phyloP scores from a whole-genome alignment of 2,888 invertebrate genomes.

The Arrhopalites spinosus region DNA sequence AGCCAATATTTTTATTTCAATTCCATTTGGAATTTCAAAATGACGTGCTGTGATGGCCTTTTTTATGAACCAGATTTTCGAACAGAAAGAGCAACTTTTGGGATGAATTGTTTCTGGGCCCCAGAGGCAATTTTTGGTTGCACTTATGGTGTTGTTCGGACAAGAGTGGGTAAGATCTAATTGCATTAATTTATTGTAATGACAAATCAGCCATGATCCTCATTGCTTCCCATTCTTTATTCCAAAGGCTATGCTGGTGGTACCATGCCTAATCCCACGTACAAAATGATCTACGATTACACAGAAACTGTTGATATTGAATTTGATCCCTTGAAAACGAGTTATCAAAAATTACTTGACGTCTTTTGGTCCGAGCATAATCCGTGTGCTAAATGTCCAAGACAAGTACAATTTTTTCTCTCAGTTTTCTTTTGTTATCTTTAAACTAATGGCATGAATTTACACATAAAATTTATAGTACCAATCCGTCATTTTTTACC shows the following conservation, averaged over 20 bases:
- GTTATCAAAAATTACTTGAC: conserved; percentile 75
- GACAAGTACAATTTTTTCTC: conserved; percentile 36
- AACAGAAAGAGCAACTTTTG: conserved; percentile 79
- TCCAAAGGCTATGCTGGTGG: no score
- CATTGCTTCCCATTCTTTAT: no score
- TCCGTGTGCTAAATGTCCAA: conserved; percentile 66
- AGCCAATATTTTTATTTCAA: no score
- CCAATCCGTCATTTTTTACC: conserved; percentile 87
- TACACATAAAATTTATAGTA: conserved; percentile 67
- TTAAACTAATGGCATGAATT: no score
- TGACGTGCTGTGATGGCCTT: conserved; percentile 60
- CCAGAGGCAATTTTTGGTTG: conserved; percentile 83
- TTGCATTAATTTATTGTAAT: no score
- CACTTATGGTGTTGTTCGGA: conserved; percentile 77
- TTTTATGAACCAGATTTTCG: conserved; percentile 70
- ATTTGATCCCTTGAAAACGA: conserved; percentile 79
- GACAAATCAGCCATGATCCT: no score
- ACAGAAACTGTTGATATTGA: conserved; percentile 87
- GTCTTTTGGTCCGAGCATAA: conserved; percentile 94
- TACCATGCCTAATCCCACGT: conserved; percentile 72
- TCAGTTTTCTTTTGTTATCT: neutral
- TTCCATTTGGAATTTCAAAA: no score
- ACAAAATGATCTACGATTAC: conserved; percentile 61
- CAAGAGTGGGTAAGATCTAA: conserved; percentile 73
- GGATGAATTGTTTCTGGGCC: conserved; percentile 94